Conservation (phyloP, 2,888 invertebrate species). For the Eristalinus sepulchralis region DNA sequence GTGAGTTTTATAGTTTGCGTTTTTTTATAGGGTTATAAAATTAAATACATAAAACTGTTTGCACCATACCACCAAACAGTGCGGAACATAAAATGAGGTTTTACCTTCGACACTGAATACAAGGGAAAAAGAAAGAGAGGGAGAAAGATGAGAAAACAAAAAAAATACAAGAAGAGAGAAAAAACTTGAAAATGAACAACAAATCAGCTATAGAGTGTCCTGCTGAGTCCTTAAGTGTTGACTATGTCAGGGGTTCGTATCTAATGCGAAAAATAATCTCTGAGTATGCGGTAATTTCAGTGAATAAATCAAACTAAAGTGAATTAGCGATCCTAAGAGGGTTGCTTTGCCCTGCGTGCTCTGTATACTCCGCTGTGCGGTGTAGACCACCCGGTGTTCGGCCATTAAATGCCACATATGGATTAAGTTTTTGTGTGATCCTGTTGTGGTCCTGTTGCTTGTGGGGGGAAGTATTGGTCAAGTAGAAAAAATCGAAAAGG, state of each 20-base stretch:
- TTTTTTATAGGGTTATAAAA: slow-evolving; percentile 68
- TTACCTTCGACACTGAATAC: slow-evolving; percentile 52
- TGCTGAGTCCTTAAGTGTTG: slow-evolving; percentile 76
- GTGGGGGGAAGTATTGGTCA: not conserved
- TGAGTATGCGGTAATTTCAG: slow-evolving; percentile 68
- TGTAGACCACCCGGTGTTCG: slow-evolving; percentile 63
- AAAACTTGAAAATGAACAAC: slow-evolving; percentile 32
- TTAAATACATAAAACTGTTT: slow-evolving; percentile 71
- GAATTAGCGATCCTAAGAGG: slow-evolving; percentile 69
- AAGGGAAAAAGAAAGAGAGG: slow-evolving; percentile 18
- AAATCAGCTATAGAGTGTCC: slow-evolving; percentile 71
- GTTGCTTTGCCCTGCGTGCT: slow-evolving; percentile 29
- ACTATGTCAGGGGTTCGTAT: slow-evolving; percentile 71
- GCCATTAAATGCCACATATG: slow-evolving; percentile 70
- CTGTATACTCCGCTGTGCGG: not conserved
- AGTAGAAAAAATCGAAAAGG: slow-evolving; percentile 20
- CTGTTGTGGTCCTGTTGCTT: slow-evolving; percentile 45
- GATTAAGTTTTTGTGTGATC: slow-evolving; percentile 47
- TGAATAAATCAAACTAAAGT: slow-evolving; percentile 70
- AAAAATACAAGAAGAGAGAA: slow-evolving; percentile 25
- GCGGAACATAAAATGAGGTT: slow-evolving; percentile 65
- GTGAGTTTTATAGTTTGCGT: slow-evolving; percentile 69
- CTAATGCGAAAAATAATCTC: slow-evolving; percentile 70
- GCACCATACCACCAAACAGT: slow-evolving; percentile 61
- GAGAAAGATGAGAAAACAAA: not conserved